These are phyloP conservation scores for Iguana delicatissima DNA, from an alignment of 2,797 vertebrate genomes.

Conservation along the genomic window DNA sequence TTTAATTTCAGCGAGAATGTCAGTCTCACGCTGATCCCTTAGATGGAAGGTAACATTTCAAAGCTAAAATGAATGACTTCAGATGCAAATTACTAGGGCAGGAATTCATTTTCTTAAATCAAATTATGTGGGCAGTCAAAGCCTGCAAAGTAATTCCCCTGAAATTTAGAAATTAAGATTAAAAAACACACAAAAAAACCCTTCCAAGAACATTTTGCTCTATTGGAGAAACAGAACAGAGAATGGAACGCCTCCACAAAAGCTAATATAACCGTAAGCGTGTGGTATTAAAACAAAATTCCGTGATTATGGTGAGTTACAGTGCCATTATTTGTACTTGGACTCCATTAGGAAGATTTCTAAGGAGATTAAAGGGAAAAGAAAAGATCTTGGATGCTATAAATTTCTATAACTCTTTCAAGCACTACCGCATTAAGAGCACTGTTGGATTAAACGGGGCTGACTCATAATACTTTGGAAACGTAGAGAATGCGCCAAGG, in stretches of 20 bases:
- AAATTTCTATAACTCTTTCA: background rate
- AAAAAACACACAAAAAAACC: background rate
- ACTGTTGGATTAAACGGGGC: background rate
- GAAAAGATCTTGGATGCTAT: background rate
- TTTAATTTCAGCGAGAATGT: background rate
- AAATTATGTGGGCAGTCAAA: background rate
- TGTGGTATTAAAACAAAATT: constrained; percentile 8
- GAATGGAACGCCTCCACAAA: fast-evolving
- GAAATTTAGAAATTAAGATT: constrained; percentile 30
- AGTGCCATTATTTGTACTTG: background rate
- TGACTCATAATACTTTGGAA: background rate
- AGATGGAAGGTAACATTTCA: constrained; percentile 2
- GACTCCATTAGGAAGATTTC: background rate
- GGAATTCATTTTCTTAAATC: constrained; percentile 1
- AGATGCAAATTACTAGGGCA: fast-evolving
- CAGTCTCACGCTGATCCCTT: background rate
- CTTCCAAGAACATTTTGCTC: background rate
- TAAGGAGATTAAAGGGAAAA: background rate
- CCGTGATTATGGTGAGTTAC: fast-evolving
- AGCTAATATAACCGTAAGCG: background rate
- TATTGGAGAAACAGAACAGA: background rate
- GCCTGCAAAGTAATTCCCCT: background rate
- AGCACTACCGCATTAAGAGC: background rate
- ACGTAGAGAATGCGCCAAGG: background rate
- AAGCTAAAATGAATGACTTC: background rate